These are phyloP conservation scores for Actinia equina DNA, from an alignment of 64 coral and sea anemone genomes.

Conservation along the genomic window DNA sequence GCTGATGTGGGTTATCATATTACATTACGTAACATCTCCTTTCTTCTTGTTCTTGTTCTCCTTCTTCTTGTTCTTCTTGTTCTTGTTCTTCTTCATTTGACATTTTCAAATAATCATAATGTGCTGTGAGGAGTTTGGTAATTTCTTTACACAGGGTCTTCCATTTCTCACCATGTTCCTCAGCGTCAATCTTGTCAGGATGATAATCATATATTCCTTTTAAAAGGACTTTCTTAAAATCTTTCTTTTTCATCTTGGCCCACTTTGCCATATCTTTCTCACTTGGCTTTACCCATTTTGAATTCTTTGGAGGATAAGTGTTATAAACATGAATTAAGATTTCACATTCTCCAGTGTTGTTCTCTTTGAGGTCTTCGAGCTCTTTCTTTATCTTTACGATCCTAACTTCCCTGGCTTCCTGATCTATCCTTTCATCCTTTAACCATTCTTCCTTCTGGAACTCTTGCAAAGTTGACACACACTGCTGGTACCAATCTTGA, in stretches of 20 bases:
- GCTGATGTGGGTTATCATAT: too few relatives aligned
- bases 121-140: slow-evolving; percentile 42
- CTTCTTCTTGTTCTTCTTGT: too few relatives aligned
- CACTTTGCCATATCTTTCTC: slow-evolving; percentile 46
- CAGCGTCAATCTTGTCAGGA: slow-evolving; percentile 53
- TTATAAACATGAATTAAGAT: slow-evolving; percentile 48
- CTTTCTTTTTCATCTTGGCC: slow-evolving; percentile 11
- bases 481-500: slow-evolving; percentile 59
- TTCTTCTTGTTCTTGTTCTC: too few relatives aligned
- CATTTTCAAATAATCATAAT: not conserved
- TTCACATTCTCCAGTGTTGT: not conserved
- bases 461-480: slow-evolving; percentile 29
- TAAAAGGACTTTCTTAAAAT: slow-evolving; percentile 13
- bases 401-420: slow-evolving; percentile 13
- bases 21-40: too few relatives aligned
- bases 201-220: slow-evolving; percentile 46
- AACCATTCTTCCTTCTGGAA: slow-evolving; percentile 41
- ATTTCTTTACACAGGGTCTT: slow-evolving; percentile 57
- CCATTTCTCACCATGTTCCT: slow-evolving; percentile 44
- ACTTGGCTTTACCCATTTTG: slow-evolving; percentile 48
- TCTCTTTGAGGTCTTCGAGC: slow-evolving; percentile 4
- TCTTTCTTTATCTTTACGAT: slow-evolving; percentile 31
- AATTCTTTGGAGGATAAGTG: slow-evolving; percentile 44
- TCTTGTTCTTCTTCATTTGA: too few relatives aligned
- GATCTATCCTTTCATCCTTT: slow-evolving; percentile 45